These are phyloP conservation scores for Heliconius ethilla DNA, from an alignment of 2,888 invertebrate species.

Conservation along the genomic window DNA sequence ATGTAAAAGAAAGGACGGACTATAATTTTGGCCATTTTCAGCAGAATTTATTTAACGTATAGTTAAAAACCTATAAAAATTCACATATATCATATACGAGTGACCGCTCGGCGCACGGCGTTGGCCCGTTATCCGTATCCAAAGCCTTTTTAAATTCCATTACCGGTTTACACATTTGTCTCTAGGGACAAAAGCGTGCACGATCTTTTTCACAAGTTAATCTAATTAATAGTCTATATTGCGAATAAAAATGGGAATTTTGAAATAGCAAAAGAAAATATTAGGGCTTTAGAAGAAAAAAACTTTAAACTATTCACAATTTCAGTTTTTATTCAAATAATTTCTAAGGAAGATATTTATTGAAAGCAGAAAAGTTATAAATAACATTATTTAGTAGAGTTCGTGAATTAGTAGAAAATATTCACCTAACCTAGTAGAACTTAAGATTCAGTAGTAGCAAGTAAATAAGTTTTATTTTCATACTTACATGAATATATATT, in stretches of 20 bases:
- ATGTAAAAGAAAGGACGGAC: constrained; percentile 47
- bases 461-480: too few relatives aligned
- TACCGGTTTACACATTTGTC: constrained; percentile 51
- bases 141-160: constrained; percentile 63
- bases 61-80: constrained; percentile 68
- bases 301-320: too few relatives aligned
- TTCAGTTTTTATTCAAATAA: neutral
- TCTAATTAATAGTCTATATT: constrained; percentile 11
- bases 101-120: constrained; percentile 57
- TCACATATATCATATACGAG: constrained; percentile 71
- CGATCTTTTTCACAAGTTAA: constrained; percentile 26
- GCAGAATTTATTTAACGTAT: constrained; percentile 61
- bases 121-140: constrained; percentile 53
- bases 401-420: neutral
- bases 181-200: constrained; percentile 28
- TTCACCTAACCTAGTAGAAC: too few relatives aligned
- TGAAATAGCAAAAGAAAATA: constrained; percentile 20
- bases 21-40: constrained; percentile 56
- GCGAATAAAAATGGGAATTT: constrained; percentile 31
- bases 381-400: neutral
- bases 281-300: neutral
- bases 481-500: neutral
- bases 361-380: neutral
- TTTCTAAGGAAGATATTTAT: neutral
- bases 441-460: too few relatives aligned